Conservation (phyloP, 2,888 invertebrate genomes). For the Ormyrus pomaceus region DNA sequence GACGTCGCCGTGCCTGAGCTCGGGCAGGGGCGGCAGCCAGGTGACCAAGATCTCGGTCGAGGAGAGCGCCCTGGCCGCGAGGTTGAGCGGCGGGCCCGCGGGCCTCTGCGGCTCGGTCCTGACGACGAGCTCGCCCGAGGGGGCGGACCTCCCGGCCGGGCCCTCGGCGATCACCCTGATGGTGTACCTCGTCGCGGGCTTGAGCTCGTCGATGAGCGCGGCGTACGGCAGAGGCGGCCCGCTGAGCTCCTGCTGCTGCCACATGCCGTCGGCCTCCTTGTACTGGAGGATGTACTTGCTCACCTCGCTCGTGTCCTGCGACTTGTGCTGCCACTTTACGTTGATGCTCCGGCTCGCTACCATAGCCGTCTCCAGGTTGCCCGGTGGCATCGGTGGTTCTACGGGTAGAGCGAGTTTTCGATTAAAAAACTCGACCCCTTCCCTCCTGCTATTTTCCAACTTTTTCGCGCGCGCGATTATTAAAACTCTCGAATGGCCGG, state of each 20-base stretch:
- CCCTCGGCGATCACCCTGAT: slow-evolving; percentile 86
- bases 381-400: slow-evolving; percentile 86
- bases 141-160: slow-evolving; percentile 83
- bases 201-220: slow-evolving; percentile 82
- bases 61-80: slow-evolving; percentile 83
- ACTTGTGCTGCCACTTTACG: slow-evolving; percentile 86
- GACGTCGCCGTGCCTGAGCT: slow-evolving; percentile 85
- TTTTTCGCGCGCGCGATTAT: too few relatives aligned
- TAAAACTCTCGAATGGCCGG: too few relatives aligned
- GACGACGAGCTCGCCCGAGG: slow-evolving; percentile 81
- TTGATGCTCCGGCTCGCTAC: slow-evolving; percentile 84
- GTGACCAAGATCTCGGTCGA: slow-evolving; percentile 85
- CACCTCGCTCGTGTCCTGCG: slow-evolving; percentile 83
- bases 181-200: slow-evolving; percentile 83
- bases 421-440: too few relatives aligned
- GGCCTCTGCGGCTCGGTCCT: slow-evolving; percentile 84
- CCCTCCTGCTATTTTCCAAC: too few relatives aligned
- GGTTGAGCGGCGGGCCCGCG: slow-evolving; percentile 82
- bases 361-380: slow-evolving; percentile 82
- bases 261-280: slow-evolving; percentile 79
- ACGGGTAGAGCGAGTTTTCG: too few relatives aligned
- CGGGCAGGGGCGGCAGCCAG: slow-evolving; percentile 84
- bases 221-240: slow-evolving; percentile 81
- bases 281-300: slow-evolving; percentile 84
- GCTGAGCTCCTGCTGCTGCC: slow-evolving; percentile 82